A percentile compares a stretch with the other conserved stretches of the same genome.
Conservation (phyloP, 2,888 invertebrate genomes). For the Mylabris sibirica region DNA sequence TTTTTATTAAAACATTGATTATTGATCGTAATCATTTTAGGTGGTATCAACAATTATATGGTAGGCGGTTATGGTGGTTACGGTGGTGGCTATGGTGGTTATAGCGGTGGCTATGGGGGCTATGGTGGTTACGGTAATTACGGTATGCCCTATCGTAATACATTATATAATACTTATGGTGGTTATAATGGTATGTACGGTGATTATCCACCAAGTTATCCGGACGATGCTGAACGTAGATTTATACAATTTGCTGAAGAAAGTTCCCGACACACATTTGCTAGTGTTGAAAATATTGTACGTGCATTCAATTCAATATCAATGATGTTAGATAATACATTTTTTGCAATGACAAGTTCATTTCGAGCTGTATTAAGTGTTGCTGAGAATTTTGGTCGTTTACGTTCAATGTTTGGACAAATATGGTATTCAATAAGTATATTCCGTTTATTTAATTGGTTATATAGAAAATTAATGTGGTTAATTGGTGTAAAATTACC, state of each 20-base stretch:
- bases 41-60: slow-evolving; percentile 32
- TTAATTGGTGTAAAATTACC: slow-evolving; percentile 69
- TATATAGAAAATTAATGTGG: slow-evolving; percentile 77
- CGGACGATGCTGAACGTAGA: slow-evolving; percentile 71
- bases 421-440: slow-evolving; percentile 89
- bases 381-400: slow-evolving; percentile 90
- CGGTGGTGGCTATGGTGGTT: slow-evolving; percentile 51
- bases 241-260: slow-evolving; percentile 92
- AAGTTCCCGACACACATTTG: slow-evolving; percentile 90
- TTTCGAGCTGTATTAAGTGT: slow-evolving; percentile 92
- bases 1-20: background rate
- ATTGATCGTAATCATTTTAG: background rate
- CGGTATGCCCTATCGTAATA: slow-evolving; percentile 48
- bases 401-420: slow-evolving; percentile 84
- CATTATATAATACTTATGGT: slow-evolving; percentile 51
- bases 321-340: slow-evolving; percentile 97
- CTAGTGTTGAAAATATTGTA: slow-evolving; percentile 86
- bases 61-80: slow-evolving; percentile 38
- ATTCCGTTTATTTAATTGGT: slow-evolving; percentile 80
- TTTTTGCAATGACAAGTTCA: slow-evolving; percentile 93
- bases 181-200: slow-evolving; percentile 46
- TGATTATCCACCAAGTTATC: slow-evolving; percentile 22
- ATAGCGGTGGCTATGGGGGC: slow-evolving; percentile 38
- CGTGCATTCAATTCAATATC: slow-evolving; percentile 92
- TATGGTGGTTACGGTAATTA: slow-evolving; percentile 52